These are phyloP conservation scores for Leucophenga montana DNA, from an alignment of 2,888 invertebrate genomes.

Conservation along the genomic window DNA sequence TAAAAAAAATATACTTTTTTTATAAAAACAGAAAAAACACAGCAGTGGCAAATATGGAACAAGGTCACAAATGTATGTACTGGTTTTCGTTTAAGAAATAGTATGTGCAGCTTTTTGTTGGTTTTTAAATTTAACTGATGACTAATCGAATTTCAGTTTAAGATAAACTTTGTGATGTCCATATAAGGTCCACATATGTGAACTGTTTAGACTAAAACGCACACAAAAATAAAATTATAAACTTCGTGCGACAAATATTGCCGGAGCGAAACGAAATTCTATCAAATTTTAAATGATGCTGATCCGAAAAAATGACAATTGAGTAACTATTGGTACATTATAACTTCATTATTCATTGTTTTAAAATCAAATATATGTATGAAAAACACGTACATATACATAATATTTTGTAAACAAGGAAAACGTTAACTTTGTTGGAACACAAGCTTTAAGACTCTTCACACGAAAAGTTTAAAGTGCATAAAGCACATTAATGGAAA, in stretches of 20 bases:
- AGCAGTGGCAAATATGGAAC: neutral
- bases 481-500: too few species aligned
- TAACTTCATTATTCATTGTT: neutral
- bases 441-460: neutral
- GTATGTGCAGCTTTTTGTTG: neutral
- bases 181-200: neutral
- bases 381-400: too few species aligned
- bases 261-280: too few species aligned
- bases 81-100: neutral
- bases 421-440: too few species aligned
- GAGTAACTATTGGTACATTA: neutral
- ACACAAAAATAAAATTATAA: neutral
- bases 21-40: neutral
- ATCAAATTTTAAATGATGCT: neutral
- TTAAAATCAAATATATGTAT: too few species aligned
- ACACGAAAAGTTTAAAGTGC: too few species aligned
- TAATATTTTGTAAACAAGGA: too few species aligned
- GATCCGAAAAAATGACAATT: neutral
- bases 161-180: neutral
- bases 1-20: neutral
- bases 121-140: neutral
- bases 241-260: too few species aligned
- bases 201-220: too few species aligned
- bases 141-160: neutral
- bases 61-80: neutral